Evolutionary conservation across 2,113 vertebrate species (phyloP).

Genomic region (Acrocephalus kingi): DNA sequence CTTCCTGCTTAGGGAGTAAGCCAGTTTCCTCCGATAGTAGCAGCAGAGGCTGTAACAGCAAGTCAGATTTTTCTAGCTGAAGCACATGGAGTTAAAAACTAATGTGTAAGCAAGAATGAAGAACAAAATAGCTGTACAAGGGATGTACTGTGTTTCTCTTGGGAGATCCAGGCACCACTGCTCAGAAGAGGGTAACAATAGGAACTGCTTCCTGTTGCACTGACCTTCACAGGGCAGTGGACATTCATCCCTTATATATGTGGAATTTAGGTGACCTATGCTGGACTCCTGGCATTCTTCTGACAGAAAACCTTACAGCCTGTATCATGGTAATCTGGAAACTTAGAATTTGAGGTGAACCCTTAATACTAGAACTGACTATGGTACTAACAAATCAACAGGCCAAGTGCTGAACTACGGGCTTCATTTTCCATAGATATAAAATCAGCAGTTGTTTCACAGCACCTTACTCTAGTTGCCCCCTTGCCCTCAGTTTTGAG

Average conservation of each 20-base stretch:
- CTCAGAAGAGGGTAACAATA: not conserved
- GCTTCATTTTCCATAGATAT: not conserved
- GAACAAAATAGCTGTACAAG: not conserved
- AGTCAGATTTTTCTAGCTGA: not conserved
- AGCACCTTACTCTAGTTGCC: not conserved
- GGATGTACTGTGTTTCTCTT: not conserved
- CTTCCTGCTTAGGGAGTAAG: not conserved
- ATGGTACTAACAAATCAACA: not conserved
- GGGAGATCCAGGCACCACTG: not conserved
- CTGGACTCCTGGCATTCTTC: not conserved
- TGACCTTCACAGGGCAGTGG: not conserved
- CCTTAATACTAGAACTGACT: not conserved
- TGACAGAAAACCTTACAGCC: not conserved
- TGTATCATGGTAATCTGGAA: rapidly evolving
- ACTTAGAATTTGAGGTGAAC: not conserved
- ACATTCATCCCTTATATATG: rapidly evolving
- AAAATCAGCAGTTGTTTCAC: not conserved
- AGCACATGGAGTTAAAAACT: not conserved
- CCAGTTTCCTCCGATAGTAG: not conserved
- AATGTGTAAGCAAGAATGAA: not conserved
- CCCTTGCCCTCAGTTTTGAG: not conserved
- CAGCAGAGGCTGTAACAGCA: not conserved
- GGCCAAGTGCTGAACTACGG: not conserved
- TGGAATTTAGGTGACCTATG: not conserved
- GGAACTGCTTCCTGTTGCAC: not conserved